Evolutionary conservation across 2,113 vertebrate species (phyloP).

Genomic region (Sciurus niger): DNA sequence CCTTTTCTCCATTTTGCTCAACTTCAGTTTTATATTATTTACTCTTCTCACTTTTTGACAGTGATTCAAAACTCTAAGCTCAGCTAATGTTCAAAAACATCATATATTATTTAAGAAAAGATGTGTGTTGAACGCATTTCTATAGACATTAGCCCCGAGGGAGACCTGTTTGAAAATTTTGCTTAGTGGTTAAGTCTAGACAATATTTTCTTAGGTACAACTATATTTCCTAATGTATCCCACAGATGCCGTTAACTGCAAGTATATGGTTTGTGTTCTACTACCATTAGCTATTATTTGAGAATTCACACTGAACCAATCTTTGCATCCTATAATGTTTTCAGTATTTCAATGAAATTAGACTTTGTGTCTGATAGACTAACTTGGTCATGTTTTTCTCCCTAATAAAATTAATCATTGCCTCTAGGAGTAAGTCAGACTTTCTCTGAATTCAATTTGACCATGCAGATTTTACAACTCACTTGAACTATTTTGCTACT

Average conservation of each 20-base stretch:
- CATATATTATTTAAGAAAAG: conserved; percentile 69
- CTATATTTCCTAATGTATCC: background rate
- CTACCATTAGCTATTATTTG: conserved; percentile 43
- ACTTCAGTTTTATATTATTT: conserved; percentile 55
- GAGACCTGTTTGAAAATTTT: conserved; percentile 47
- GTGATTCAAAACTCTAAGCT: conserved; percentile 62
- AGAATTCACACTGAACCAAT: conserved; percentile 45
- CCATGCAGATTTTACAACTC: conserved; percentile 85
- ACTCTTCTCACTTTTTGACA: conserved; percentile 52
- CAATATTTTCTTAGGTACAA: conserved; percentile 30
- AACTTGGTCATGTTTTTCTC: conserved; percentile 75
- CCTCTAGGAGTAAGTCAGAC: conserved; percentile 84
- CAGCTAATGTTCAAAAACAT: conserved; percentile 64
- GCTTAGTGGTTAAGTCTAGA: conserved; percentile 61
- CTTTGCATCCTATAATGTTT: conserved; percentile 69
- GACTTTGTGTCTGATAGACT: conserved; percentile 80
- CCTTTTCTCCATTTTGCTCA: background rate
- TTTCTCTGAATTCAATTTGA: conserved; percentile 86
- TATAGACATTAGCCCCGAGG: conserved; percentile 51
- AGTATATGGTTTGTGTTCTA: background rate
- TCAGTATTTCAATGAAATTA: conserved; percentile 76
- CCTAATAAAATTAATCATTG: conserved; percentile 88
- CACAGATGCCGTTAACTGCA: conserved; percentile 15
- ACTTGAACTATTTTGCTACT: conserved; percentile 86
- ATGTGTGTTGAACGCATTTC: conserved; percentile 23